These are phyloP conservation scores for Dicroscelio sp. DNA, from an alignment of 2,888 invertebrate species.

Conservation along the genomic window DNA sequence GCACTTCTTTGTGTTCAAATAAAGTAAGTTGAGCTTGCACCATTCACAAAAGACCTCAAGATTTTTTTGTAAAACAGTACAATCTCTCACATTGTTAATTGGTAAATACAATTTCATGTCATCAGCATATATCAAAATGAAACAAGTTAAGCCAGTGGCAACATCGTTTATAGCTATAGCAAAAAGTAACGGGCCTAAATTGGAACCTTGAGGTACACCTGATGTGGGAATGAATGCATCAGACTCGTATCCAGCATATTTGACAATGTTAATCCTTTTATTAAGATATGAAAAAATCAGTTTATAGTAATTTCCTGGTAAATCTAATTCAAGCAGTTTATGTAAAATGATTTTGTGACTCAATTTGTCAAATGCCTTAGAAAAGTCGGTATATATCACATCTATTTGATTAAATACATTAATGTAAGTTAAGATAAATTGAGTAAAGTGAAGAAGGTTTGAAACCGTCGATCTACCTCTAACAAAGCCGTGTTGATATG, in stretches of 20 bases:
- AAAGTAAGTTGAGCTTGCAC: background rate
- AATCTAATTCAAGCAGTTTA: background rate
- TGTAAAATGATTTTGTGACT: background rate
- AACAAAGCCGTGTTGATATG: slow-evolving; percentile 7
- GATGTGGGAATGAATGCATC: background rate
- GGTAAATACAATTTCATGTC: background rate
- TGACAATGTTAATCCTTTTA: background rate
- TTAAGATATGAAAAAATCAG: background rate
- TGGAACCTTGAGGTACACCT: slow-evolving; percentile 12
- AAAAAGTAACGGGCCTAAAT: slow-evolving; percentile 79
- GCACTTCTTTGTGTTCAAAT: background rate
- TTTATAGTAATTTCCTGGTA: background rate
- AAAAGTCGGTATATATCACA: slow-evolving; percentile 6
- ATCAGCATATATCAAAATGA: slow-evolving; percentile 4
- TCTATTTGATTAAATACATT: slow-evolving; percentile 12
- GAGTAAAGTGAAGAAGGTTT: background rate
- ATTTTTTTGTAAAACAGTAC: background rate
- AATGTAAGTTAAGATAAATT: background rate
- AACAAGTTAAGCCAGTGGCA: background rate
- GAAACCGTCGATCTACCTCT: background rate
- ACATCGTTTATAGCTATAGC: slow-evolving; percentile 83
- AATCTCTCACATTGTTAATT: background rate
- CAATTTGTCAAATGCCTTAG: slow-evolving; percentile 4
- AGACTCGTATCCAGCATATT: background rate
- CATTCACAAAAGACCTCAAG: background rate